These are phyloP conservation scores for Ferdinandea cuprea DNA, from an alignment of 2,888 invertebrate species.

Conservation along the genomic window DNA sequence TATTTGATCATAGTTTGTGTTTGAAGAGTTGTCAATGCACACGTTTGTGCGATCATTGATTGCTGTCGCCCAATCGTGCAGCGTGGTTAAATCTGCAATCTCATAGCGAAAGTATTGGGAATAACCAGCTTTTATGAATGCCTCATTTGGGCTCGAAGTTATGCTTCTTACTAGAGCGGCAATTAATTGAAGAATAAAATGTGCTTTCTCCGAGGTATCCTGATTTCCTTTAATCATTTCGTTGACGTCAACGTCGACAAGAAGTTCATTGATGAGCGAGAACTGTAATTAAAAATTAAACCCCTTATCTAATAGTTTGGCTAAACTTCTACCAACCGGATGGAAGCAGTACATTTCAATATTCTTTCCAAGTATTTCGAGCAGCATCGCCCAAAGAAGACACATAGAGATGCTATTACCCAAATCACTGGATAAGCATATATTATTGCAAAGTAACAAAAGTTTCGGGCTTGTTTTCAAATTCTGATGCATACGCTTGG, in stretches of 20 bases:
- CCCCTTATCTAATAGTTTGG: not conserved
- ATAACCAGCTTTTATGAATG: constrained; percentile 76
- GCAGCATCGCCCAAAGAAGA: constrained; percentile 76
- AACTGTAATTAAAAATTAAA: constrained; percentile 55
- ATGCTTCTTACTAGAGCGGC: constrained; percentile 76
- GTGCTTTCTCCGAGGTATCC: constrained; percentile 75
- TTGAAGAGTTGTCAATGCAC: constrained; percentile 28
- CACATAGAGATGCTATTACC: constrained; percentile 76
- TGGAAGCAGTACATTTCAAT: constrained; percentile 77
- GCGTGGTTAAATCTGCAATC: constrained; percentile 7
- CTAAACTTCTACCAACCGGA: constrained; percentile 58
- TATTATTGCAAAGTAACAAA: constrained; percentile 75
- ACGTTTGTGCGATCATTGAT: constrained; percentile 40
- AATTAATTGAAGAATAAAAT: constrained; percentile 76
- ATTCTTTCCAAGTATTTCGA: constrained; percentile 75
- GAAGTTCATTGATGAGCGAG: constrained; percentile 74
- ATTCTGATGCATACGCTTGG: constrained; percentile 75
- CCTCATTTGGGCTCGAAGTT: constrained; percentile 75
- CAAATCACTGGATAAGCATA: constrained; percentile 76
- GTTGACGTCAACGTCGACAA: constrained; percentile 73
- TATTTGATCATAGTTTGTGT: constrained; percentile 52
- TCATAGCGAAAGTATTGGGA: constrained; percentile 76
- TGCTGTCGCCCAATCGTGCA: constrained; percentile 42
- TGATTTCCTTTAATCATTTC: constrained; percentile 72
- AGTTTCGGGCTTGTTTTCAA: constrained; percentile 75